A percentile compares a stretch with the other conserved stretches of the same genome.
phyloP scores from a whole-genome alignment of 2,888 invertebrate genomes.

The Ichneumoninae sp. region DNA sequence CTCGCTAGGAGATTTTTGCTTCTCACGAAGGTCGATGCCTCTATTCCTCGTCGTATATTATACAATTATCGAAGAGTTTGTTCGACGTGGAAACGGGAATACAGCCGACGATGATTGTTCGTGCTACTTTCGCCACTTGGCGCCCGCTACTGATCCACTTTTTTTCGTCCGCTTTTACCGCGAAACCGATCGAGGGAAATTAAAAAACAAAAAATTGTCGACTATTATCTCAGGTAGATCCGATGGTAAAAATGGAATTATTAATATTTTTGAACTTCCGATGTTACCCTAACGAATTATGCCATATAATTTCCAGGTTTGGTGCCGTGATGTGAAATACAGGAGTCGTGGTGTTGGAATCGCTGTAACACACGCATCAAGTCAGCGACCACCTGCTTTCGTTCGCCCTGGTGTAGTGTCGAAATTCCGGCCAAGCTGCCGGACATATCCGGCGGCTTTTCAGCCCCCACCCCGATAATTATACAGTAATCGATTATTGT shows the following conservation, averaged over 20 bases:
- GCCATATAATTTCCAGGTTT: neutral
- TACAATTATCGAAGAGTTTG: conserved; percentile 52
- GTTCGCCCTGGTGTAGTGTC: conserved; percentile 30
- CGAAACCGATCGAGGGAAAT: conserved; percentile 15
- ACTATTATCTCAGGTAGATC: conserved; percentile 34
- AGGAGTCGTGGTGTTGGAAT: neutral
- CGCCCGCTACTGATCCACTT: conserved; percentile 14
- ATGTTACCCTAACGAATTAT: conserved; percentile 12
- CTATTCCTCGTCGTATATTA: conserved; percentile 30
- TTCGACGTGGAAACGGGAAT: conserved; percentile 1
- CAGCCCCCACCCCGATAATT: conserved; percentile 13
- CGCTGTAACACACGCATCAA: conserved; percentile 26
- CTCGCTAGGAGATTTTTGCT: conserved; percentile 26
- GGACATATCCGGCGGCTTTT: conserved; percentile 51
- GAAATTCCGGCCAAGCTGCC: conserved; percentile 33
- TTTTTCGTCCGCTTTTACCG: conserved; percentile 19
- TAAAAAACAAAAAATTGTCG: conserved; percentile 4
- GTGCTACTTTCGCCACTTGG: conserved; percentile 49
- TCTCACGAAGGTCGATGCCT: conserved; percentile 42
- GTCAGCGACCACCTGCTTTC: conserved; percentile 68
- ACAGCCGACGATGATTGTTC: conserved; percentile 37
- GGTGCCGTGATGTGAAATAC: neutral
- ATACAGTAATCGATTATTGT: no score
- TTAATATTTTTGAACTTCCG: conserved; percentile 15
- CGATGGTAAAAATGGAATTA: conserved; percentile 8